Conservation (phyloP, 2,888 invertebrate genomes). For the Ferrisia virgata region DNA sequence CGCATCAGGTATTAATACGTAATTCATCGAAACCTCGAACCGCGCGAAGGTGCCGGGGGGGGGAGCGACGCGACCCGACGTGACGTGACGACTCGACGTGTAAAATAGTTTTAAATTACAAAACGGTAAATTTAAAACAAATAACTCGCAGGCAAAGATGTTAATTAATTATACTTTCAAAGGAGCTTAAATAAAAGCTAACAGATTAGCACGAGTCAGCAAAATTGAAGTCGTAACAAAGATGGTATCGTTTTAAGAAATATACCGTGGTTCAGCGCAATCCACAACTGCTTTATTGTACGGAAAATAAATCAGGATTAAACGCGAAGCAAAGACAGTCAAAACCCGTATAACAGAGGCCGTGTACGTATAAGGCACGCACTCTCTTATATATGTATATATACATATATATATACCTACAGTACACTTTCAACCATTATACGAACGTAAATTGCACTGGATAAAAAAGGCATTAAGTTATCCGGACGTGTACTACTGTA, state of each 20-base stretch:
- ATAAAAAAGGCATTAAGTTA: constrained; percentile 41
- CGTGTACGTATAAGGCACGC: background rate
- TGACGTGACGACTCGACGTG: too few species aligned
- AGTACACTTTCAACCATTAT: constrained; percentile 17
- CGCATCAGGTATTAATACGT: too few species aligned
- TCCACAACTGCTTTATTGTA: constrained; percentile 18
- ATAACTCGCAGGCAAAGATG: constrained; percentile 16
- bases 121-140: constrained; percentile 33
- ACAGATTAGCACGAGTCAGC: constrained; percentile 43
- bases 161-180: constrained; percentile 42
- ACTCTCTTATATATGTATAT: too few species aligned
- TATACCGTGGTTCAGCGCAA: background rate
- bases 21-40: background rate
- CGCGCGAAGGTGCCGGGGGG: too few species aligned
- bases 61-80: too few species aligned
- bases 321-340: constrained; percentile 37
- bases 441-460: constrained; percentile 20
- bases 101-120: constrained; percentile 31
- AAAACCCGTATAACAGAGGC: background rate
- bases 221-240: constrained; percentile 41
- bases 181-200: constrained; percentile 35
- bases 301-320: constrained; percentile 43
- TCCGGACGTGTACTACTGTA: constrained; percentile 34
- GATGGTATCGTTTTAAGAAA: constrained; percentile 37
- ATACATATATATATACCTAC: too few species aligned